Conservation (phyloP, 2,113 vertebrate genomes). For the Corapipo altera region DNA sequence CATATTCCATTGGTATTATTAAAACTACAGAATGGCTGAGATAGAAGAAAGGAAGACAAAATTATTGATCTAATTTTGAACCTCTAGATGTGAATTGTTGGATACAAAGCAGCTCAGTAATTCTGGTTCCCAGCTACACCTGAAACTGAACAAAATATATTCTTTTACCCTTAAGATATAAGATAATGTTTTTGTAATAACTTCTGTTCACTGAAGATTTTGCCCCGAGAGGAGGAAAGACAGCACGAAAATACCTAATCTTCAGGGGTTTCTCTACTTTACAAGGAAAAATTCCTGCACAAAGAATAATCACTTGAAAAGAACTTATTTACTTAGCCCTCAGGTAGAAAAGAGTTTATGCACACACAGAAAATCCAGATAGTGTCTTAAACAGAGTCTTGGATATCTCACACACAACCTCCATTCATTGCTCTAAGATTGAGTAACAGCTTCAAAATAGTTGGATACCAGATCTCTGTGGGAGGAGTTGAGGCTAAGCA, state of each 20-base stretch:
- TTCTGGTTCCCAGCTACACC: background rate
- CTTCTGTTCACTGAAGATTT: constrained; percentile 40
- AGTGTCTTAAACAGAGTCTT: constrained; percentile 22
- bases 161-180: constrained; percentile 1
- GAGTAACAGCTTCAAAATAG: constrained; percentile 5
- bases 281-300: constrained; percentile 13
- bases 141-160: background rate
- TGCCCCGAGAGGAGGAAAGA: constrained; percentile 30
- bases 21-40: background rate
- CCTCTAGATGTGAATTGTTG: background rate
- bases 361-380: constrained; percentile 36
- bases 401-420: background rate
- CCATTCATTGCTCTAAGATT: constrained; percentile 4
- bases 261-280: background rate
- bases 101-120: background rate
- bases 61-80: background rate
- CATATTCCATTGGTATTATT: background rate
- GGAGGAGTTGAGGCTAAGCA: background rate
- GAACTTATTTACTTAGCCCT: constrained; percentile 57
- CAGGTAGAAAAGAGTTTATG: constrained; percentile 35
- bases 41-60: background rate
- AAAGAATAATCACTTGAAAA: constrained; percentile 43
- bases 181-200: constrained; percentile 27
- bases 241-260: constrained; percentile 35
- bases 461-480: background rate